Evolutionary conservation across 2,113 vertebrate species (phyloP), one percentile per base, ranked within the genome.

Genomic region (Gobius niger): DNA sequence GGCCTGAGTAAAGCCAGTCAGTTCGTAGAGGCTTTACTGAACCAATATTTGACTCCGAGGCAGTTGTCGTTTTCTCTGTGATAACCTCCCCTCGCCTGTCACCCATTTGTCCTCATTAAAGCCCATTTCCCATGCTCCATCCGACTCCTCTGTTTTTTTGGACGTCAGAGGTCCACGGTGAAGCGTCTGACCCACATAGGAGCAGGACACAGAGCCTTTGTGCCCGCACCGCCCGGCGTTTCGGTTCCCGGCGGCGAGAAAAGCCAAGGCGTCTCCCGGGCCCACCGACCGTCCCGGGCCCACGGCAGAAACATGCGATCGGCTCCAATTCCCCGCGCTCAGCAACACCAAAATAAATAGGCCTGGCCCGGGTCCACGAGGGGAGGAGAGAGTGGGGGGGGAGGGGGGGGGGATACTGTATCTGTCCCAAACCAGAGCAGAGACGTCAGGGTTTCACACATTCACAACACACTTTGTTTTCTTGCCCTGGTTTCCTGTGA

Each of bases 281-380:
- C 62, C 51, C 68, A 78, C 72, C 41, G 61, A 78, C 67, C 41
- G 61, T 76, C 67, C 44, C 3, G 65, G 68, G n/a, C n/a, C 11
- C 76, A 54, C 5, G 52, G 52, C 52, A 85, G n/a, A n/a, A 69
- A 80, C 67, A 70, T 74, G 75, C 47, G 9, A 67, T 12, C 61
- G 76, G 81, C 72, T 91, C 91, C 82, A 54, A 91, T 92, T 93
- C 84, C 77, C 81, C 75, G 51, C 12, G 72, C 83, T 92, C 92
- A 94, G 91, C 92, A 92, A 77, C 80, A 89, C 87, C 34, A 68
- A 90, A 89, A 91, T 90, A 91, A 91, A 79, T 61, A 71, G 70
- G 79, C 16, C 77, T 67, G 63, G 72, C 77, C 52, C 18, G 8
- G n/a, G 15, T 34, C 83, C 81, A 24, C 65, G 2, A 16, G 41